Evolutionary conservation across 2,113 vertebrate species (phyloP).

Genomic region (Abramis brama): DNA sequence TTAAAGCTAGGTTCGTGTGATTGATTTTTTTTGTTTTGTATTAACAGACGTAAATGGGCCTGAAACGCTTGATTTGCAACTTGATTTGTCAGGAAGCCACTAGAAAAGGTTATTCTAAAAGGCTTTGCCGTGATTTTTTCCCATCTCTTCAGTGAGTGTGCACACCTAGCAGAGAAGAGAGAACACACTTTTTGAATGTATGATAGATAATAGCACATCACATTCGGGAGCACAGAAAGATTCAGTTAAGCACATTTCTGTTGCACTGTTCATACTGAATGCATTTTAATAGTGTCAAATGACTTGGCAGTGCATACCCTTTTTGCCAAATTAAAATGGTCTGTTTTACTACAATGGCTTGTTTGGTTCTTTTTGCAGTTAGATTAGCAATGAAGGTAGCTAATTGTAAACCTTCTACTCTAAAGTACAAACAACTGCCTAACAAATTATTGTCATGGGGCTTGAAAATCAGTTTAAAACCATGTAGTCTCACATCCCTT

Average conservation of each 20-base stretch:
- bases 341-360: slow-evolving; percentile 69
- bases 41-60: background rate
- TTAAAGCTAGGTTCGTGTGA: background rate
- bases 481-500: background rate
- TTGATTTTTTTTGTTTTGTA: background rate
- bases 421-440: background rate
- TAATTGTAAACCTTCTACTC: background rate
- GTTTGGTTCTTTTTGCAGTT: slow-evolving; percentile 55
- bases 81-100: background rate
- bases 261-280: slow-evolving; percentile 70
- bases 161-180: slow-evolving; percentile 45
- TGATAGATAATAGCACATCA: slow-evolving; percentile 72
- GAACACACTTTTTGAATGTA: slow-evolving; percentile 62
- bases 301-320: slow-evolving; percentile 71
- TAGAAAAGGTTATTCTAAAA: background rate
- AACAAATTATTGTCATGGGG: background rate
- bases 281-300: slow-evolving; percentile 76
- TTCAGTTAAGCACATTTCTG: slow-evolving; percentile 74
- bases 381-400: background rate
- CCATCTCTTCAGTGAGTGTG: slow-evolving; percentile 6
- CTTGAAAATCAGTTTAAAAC: background rate
- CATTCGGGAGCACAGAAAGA: slow-evolving; percentile 64
- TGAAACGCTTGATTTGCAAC: background rate
- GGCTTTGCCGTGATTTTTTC: background rate
- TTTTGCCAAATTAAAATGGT: slow-evolving; percentile 78